Conservation (phyloP, 2,113 vertebrate genomes). For the Apteryx owenii region DNA sequence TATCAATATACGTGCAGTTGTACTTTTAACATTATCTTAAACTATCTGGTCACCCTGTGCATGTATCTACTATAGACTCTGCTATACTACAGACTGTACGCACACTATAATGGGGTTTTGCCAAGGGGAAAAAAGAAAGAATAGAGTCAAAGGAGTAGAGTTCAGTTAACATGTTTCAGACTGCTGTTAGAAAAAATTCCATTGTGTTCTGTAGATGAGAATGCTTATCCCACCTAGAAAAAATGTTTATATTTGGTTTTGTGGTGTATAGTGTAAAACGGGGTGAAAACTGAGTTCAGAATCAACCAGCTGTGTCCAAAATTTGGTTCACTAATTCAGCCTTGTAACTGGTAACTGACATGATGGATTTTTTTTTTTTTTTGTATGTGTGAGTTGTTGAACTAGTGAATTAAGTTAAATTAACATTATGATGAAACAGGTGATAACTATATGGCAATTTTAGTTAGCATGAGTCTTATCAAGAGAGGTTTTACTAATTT, state of each 20-base stretch:
- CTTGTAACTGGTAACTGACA: background rate
- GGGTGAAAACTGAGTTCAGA: background rate
- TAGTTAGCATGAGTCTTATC: background rate
- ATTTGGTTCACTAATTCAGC: background rate
- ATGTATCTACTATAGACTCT: background rate
- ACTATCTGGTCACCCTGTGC: background rate
- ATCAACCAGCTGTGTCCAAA: background rate
- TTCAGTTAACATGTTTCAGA: background rate
- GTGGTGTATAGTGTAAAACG: background rate
- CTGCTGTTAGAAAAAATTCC: background rate
- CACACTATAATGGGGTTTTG: background rate
- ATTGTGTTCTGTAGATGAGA: background rate
- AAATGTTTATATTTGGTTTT: background rate
- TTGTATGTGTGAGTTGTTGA: background rate
- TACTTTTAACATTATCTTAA: background rate
- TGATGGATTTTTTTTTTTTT: background rate
- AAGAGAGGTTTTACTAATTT: background rate
- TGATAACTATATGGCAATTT: background rate
- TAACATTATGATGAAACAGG: background rate
- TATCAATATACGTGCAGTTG: background rate
- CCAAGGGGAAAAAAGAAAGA: background rate
- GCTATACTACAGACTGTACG: background rate
- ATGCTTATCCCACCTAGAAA: background rate
- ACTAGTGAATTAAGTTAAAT: background rate
- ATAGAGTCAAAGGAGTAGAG: background rate